Conservation (phyloP, 2,797 vertebrate species). For the Sebastolobus alascanus region DNA sequence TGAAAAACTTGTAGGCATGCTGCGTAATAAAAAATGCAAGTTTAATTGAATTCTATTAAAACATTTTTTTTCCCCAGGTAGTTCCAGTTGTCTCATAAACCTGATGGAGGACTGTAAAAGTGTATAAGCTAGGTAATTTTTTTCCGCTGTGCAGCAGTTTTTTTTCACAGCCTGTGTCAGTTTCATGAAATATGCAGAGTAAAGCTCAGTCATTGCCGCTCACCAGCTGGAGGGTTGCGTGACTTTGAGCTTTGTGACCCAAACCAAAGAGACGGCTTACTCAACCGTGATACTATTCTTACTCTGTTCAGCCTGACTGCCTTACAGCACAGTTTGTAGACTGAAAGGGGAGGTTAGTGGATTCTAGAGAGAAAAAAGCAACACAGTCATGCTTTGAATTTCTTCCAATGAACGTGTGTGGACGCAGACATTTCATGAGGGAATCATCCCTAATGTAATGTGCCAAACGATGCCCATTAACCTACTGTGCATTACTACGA, state of each 20-base stretch:
- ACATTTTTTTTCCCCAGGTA: no score
- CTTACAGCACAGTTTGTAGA: neutral
- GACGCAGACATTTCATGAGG: neutral
- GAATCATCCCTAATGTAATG: neutral
- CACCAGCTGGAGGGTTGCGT: constrained; percentile 30
- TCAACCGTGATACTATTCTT: constrained; percentile 39
- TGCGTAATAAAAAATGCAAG: neutral
- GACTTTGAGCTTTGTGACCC: constrained; percentile 62
- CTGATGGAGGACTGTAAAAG: neutral
- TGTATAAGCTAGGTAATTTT: neutral
- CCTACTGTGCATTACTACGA: no score
- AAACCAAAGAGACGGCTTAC: constrained; percentile 61
- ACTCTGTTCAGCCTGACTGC: constrained; percentile 19
- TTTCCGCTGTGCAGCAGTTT: neutral
- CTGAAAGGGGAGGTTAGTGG: neutral
- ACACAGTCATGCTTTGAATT: neutral
- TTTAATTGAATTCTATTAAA: neutral
- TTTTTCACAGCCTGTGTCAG: constrained; percentile 37
- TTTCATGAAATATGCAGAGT: constrained; percentile 74
- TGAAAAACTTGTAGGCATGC: neutral
- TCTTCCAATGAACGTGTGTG: neutral
- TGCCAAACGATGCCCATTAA: neutral
- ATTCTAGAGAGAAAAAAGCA: neutral
- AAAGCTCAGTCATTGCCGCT: constrained; percentile 32
- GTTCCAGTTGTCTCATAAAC: neutral